Conservation (phyloP, 2,113 vertebrate genomes). For the Seriola quinqueradiata region DNA sequence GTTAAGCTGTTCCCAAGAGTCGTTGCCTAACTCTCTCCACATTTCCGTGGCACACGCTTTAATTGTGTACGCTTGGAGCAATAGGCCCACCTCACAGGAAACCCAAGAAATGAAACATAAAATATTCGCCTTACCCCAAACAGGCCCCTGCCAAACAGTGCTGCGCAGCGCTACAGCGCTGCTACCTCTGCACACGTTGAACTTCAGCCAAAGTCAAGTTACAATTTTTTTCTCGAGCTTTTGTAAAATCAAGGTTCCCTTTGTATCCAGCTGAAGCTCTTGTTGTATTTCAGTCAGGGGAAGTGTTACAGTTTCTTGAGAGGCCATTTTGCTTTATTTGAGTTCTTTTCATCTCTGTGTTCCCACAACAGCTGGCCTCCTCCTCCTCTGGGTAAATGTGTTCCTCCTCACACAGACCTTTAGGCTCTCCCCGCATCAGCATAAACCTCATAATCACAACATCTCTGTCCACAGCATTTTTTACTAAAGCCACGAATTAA, state of each 20-base stretch:
- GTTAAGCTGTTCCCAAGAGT: slow-evolving; percentile 55
- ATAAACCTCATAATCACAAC: slow-evolving; percentile 73
- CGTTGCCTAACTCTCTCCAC: slow-evolving; percentile 55
- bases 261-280: slow-evolving; percentile 12
- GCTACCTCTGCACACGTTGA: slow-evolving; percentile 19
- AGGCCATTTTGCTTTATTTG: slow-evolving; percentile 15
- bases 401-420: slow-evolving; percentile 43
- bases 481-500: slow-evolving; percentile 71
- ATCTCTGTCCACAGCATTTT: slow-evolving; percentile 74
- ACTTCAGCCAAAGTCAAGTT: slow-evolving; percentile 33
- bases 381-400: slow-evolving; percentile 28
- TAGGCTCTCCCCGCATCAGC: slow-evolving; percentile 55
- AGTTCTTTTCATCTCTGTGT: slow-evolving; percentile 26
- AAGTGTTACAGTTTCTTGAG: background rate
- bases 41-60: slow-evolving; percentile 63
- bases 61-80: slow-evolving; percentile 56
- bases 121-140: slow-evolving; percentile 65
- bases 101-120: slow-evolving; percentile 68
- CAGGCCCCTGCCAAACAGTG: slow-evolving; percentile 58
- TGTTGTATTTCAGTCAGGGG: background rate
- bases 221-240: background rate
- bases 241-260: slow-evolving; percentile 32
- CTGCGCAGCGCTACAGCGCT: slow-evolving; percentile 7
- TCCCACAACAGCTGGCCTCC: slow-evolving; percentile 41
- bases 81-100: slow-evolving; percentile 71